Evolutionary conservation across 1,140 invertebrate genomes (phyloP), one percentile per base, ranked within the genome.

Genomic region (Trachymyrmex septentrionalis): DNA sequence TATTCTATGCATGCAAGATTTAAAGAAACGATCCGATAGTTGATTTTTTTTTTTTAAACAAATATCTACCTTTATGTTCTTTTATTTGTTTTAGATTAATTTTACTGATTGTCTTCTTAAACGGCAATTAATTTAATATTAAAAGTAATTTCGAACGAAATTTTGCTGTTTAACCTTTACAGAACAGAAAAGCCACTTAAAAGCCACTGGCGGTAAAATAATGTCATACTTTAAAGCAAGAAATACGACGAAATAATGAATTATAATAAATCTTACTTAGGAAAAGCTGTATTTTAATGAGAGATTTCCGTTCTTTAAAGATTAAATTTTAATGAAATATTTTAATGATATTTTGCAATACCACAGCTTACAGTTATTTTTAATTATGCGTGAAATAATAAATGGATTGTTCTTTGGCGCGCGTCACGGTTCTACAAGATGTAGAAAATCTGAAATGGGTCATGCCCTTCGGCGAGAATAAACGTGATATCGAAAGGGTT

Each of bases 401-500:
- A 78, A 19, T 4, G 19, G 5, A 71, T 59, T 27, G 34, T 72
- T 19, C 34, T 27, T 21, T 38, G 16, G 4, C 3, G 16, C 16
- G 10, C 1, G 16, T n/a, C 7, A 14, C 19, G 16, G 9, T 38
- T n/a, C n/a, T 21, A 53, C 16, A 5, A 10, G 24, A 19, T 27
- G 10, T 10, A 44, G 48, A 57, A 59, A 72, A 30, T 48, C 21
- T 55, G 38, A 82, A 73, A 82, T 82, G 44, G 80, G 80, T 27
- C 69, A 50, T n/a, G 69, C 55, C 53, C 53, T 82, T 82, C 66
- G 53, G 53, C n/a, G 50, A 72, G 57, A 81, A 81, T 81, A 81
- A 30, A 48, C 48, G 7, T 21, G 9, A 7, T 55, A 21, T 57
- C 53, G 78, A 72, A 72, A 57, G 21, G 67, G 21, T 72, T 59